Evolutionary conservation across 2,888 invertebrate species (phyloP).

Genomic region (Dryobotodes eremita): DNA sequence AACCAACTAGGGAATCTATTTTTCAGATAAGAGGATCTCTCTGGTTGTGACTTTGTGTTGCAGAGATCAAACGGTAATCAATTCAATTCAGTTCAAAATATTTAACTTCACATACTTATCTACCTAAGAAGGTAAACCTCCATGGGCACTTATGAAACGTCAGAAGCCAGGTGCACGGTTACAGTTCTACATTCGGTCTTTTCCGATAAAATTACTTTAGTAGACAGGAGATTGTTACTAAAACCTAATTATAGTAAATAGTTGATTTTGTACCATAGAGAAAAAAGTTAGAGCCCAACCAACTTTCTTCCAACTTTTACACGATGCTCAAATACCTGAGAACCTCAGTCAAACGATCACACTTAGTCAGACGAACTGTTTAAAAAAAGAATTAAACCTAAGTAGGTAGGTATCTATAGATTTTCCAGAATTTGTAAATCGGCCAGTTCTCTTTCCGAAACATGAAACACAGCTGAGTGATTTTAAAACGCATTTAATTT

Average conservation of each 20-base stretch:
- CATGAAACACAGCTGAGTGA: background rate
- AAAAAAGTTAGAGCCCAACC: background rate
- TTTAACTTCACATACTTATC: too few relatives aligned
- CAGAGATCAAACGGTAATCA: background rate
- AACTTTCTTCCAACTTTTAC: background rate
- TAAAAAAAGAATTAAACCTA: background rate
- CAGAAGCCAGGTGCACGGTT: too few relatives aligned
- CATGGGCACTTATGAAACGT: too few relatives aligned
- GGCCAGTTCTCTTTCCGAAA: background rate
- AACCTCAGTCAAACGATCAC: background rate
- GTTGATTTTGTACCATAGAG: background rate
- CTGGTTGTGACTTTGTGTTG: background rate
- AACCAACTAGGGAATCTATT: background rate
- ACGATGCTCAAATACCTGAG: background rate
- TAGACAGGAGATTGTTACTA: background rate
- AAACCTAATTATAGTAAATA: background rate
- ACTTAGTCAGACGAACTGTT: background rate
- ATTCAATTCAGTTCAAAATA: too few relatives aligned
- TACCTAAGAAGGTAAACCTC: too few relatives aligned
- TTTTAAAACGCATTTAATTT: background rate
- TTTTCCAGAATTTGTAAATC: background rate
- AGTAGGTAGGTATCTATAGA: too few relatives aligned
- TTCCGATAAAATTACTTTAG: background rate
- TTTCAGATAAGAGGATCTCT: too few relatives aligned
- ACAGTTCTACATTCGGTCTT: too few relatives aligned